A percentile compares a stretch with the other conserved stretches of the same genome.
Conservation (phyloP, 2,113 vertebrate genomes). For the Notechis scutatus region DNA sequence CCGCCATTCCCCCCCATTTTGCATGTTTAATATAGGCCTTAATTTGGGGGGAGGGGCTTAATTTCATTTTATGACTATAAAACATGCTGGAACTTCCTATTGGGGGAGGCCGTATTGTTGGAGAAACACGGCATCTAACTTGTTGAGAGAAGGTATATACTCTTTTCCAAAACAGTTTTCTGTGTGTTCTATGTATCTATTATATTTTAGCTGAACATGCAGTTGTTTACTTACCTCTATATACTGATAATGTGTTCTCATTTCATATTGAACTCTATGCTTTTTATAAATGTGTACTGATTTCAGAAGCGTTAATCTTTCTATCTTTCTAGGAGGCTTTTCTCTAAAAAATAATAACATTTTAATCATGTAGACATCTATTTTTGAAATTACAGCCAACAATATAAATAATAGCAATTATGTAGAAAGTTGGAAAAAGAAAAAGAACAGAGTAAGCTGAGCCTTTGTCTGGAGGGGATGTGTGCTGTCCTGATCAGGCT, state of each 20-base stretch:
- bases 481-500: neutral
- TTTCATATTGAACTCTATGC: conserved; percentile 97
- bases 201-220: neutral
- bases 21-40: too few relatives aligned
- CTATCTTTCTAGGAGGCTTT: conserved; percentile 78
- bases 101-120: too few relatives aligned
- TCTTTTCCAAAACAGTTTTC: neutral
- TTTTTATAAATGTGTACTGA: conserved; percentile 98
- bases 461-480: too few relatives aligned
- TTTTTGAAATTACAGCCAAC: neutral
- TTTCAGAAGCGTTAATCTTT: conserved; percentile 87
- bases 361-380: neutral
- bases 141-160: too few relatives aligned
- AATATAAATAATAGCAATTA: neutral
- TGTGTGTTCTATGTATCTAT: neutral
- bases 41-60: too few relatives aligned
- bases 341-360: conserved; percentile 65
- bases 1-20: too few relatives aligned
- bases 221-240: conserved; percentile 77
- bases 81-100: too few relatives aligned
- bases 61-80: too few relatives aligned
- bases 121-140: too few relatives aligned
- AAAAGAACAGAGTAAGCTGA: neutral
- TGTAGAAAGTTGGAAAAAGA: neutral
- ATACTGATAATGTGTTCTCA: conserved; percentile 86